Base-by-base conservation (phyloP, 2,797 vertebrate species). In the Schizopygopsis pylzovi region DNA sequence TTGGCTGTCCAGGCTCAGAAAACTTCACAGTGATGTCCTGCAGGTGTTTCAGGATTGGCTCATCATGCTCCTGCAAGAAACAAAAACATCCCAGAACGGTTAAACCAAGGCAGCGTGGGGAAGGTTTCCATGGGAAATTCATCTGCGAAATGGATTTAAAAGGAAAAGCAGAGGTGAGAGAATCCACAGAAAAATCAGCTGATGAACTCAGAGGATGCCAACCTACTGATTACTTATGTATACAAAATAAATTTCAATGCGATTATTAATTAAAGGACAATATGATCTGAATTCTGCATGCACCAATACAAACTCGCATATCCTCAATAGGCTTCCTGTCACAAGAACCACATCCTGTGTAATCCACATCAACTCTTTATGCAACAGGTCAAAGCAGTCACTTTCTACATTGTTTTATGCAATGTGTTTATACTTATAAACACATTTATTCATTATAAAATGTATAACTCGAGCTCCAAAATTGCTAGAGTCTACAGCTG, bases 21-120 rank as follows among this genome's bases (percentile, higher is more conserved):
- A 99, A 98, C 75, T 97, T 98, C 70, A 99, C 98, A 93, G 97
- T 96, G 88, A 99, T 97, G 88, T 99, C 98, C 92, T 97, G 97
- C 92, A 99, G 92, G 88, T 99, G 97, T 92, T 98, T 99, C 90
- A 99, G 91, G 92, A 99, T 98, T 11, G 98, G 97, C 86, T 99
- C 98, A 86, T 99, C 98, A 0, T 99, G 96, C 85, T 99, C 98
- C 98, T 99, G 65, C 33, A 67, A 0, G 28, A 37, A 65, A 70
- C 43, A 86, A 71, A 10, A 54, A 2, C 7, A 61, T 33, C 41
- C 25, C 20, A 25, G 15, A 18, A 63, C 6, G 6, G 13, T 61
- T n/a, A 65, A 45, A 73, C 54, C 22, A 45, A 28, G 43, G 13
- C 4, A 9, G 15, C n/a, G 28, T 73, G 8, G 52, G 52, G 16